Conservation (phyloP, 37 sponge, comb jelly and placozoan species). For the Aphrocallistes beatrix region DNA sequence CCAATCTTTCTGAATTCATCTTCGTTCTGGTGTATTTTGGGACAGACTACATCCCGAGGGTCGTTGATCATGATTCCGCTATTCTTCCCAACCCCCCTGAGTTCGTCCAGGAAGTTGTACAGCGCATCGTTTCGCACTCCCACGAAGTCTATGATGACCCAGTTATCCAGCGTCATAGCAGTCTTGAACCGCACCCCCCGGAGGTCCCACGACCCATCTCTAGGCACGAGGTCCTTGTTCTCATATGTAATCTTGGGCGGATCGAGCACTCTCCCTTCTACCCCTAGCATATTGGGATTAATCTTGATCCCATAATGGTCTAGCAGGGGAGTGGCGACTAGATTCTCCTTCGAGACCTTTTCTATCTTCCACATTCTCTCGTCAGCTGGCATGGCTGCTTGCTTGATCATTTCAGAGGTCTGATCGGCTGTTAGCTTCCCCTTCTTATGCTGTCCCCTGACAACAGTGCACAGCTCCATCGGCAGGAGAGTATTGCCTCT, state of each 20-base stretch:
- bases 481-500: slow-evolving; percentile 29
- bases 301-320: slow-evolving; percentile 42
- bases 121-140: neutral
- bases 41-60: neutral
- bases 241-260: slow-evolving; percentile 38
- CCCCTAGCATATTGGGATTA: slow-evolving; percentile 22
- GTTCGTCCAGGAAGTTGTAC: slow-evolving; percentile 18
- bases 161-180: slow-evolving; percentile 31
- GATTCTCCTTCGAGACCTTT: neutral
- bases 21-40: neutral
- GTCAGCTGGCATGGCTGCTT: slow-evolving; percentile 45
- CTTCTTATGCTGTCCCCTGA: slow-evolving; percentile 42
- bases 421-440: slow-evolving; percentile 43
- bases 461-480: slow-evolving; percentile 42
- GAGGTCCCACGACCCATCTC: slow-evolving; percentile 50
- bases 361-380: neutral
- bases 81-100: neutral
- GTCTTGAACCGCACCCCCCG: slow-evolving; percentile 27
- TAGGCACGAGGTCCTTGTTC: neutral
- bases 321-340: slow-evolving; percentile 16
- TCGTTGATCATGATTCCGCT: slow-evolving; percentile 17
- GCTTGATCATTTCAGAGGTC: slow-evolving; percentile 46
- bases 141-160: slow-evolving; percentile 32
- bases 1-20: neutral
- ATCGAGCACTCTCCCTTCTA: slow-evolving; percentile 37